These are phyloP conservation scores for Argentina silus DNA, from an alignment of 2,797 vertebrate species.

Conservation along the genomic window DNA sequence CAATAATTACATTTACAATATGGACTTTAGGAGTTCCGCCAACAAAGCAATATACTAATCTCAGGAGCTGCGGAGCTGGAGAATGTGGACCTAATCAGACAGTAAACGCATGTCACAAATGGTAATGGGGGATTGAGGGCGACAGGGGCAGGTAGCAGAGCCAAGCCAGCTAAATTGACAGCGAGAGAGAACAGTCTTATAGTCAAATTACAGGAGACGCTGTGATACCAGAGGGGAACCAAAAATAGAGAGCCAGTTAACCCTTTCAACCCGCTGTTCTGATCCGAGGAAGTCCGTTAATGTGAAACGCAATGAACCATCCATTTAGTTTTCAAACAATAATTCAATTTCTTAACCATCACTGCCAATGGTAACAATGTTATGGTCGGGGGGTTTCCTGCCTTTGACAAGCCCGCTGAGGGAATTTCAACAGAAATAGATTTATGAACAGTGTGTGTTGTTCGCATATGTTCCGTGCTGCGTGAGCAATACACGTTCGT, in stretches of 20 bases:
- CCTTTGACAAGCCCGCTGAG: background rate
- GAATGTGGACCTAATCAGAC: background rate
- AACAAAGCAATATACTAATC: background rate
- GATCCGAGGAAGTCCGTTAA: background rate
- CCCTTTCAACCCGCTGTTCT: background rate
- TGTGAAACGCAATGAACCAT: background rate
- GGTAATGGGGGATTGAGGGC: background rate
- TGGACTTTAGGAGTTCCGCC: background rate
- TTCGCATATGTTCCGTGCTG: background rate
- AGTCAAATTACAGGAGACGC: background rate
- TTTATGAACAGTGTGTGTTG: background rate
- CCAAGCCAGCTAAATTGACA: background rate
- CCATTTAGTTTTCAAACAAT: background rate
- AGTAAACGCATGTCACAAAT: background rate
- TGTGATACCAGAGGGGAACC: no score
- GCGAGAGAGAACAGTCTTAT: background rate
- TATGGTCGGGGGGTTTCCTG: background rate
- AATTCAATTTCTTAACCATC: background rate
- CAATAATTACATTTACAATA: background rate
- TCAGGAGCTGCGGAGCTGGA: background rate
- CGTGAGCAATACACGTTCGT: background rate
- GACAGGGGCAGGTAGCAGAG: background rate
- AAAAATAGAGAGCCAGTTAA: background rate
- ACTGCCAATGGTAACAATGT: background rate
- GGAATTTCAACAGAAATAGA: background rate